Base-by-base conservation (phyloP, 2,888 invertebrate genomes). In the Aplocera efformata region DNA sequence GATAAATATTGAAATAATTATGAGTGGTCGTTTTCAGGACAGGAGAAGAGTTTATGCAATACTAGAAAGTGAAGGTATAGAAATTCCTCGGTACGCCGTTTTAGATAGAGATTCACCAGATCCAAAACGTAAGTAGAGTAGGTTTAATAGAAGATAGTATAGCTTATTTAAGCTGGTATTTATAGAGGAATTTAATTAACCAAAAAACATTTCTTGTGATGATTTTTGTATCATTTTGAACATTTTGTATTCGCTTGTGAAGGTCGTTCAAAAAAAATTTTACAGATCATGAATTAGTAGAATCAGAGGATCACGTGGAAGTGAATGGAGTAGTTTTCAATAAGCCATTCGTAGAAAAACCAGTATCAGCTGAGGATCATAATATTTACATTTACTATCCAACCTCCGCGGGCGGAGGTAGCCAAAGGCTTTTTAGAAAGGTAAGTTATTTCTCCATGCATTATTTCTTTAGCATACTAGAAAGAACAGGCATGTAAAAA, bases 361-460 rank as follows among this genome's bases (percentile, higher is more conserved):
- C 99, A 0, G 96, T 99, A 5, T 98, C 98, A 10, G 99, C 99
- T 0, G 99, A 99, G 82, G 99, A 99, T 86, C 99, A 99, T 79
- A 99, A 99, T 79, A 98, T 99, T 72, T 98, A 98, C 76, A 99
- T 99, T 63, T 99, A 99, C 80, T 99, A 99, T 85, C 99, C 99
- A 0, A 97, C 98, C 7, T 97, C 97, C 1, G 99, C 99, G 1
- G 99, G 97, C 13, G 99, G 99, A 3, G 99, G 99, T 8, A 97
- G 97, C 72, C 99, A 99, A 74, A 90, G 98, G 54, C 90, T 99
- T 24, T 99, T 99, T 85, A 92, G 99, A 78, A 99, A 99, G 92
- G 47, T 50, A 8, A 26, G 27, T 9, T 29, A 17, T 17, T 17
- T 2, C n/a, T n/a, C 13, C 3, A 17, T 17, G 13, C 5, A 17